phyloP scores from a whole-genome alignment of 1,140 invertebrate species.

The Acromyrmex charruanus region DNA sequence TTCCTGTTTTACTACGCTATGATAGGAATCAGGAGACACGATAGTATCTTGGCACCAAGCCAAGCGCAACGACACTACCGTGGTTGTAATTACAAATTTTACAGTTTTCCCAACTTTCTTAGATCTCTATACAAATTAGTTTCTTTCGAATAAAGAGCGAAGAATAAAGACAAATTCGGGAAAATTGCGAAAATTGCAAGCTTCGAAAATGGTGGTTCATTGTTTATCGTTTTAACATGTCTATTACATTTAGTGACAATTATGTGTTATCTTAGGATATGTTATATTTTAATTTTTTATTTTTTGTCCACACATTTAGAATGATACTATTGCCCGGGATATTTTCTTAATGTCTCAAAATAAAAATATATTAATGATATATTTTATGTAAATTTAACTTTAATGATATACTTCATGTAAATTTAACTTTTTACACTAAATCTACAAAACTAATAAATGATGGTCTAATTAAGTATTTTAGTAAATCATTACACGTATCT shows the following conservation, averaged over 20 bases:
- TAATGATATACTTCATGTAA: not conserved
- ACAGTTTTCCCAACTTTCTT: not conserved
- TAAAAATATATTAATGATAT: not conserved
- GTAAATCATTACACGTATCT: not conserved
- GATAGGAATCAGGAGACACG: not conserved
- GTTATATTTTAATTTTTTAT: conserved; percentile 2
- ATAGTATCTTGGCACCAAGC: too few relatives aligned
- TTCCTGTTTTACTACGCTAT: not conserved
- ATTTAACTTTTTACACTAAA: not conserved
- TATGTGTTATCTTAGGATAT: not conserved
- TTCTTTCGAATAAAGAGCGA: not conserved
- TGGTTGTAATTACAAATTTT: not conserved
- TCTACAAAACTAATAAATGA: not conserved
- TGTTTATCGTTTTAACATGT: not conserved
- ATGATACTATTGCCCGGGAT: not conserved
- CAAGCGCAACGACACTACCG: too few relatives aligned
- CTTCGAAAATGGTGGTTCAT: not conserved
- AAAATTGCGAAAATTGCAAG: not conserved
- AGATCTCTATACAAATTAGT: not conserved
- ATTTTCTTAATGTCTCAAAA: conserved; percentile 1
- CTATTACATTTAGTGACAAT: conserved; percentile 20
- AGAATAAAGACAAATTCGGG: conserved; percentile 2
- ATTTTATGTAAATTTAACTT: not conserved
- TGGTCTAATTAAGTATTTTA: not conserved
- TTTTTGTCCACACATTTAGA: not conserved